These are phyloP conservation scores for Alaudala cheleensis DNA, from an alignment of 2,113 vertebrate species.

Conservation along the genomic window DNA sequence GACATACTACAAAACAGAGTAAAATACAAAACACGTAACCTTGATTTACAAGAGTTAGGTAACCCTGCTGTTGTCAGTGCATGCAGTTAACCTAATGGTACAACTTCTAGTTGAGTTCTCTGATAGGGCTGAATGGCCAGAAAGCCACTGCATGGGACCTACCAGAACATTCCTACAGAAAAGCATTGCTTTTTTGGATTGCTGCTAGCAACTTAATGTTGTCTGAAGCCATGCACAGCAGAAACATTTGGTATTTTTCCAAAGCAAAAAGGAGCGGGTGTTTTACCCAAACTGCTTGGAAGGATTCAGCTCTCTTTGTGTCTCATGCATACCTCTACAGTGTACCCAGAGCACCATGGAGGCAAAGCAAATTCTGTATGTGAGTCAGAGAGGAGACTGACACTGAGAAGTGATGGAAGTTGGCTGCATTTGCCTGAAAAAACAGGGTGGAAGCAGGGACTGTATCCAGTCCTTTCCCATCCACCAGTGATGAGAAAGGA, in stretches of 20 bases:
- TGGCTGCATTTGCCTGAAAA: neutral
- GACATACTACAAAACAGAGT: neutral
- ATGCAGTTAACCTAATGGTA: neutral
- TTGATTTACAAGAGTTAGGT: neutral
- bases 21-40: neutral
- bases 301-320: neutral
- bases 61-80: neutral
- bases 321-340: neutral
- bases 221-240: neutral
- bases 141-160: neutral
- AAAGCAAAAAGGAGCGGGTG: slow-evolving; percentile 7
- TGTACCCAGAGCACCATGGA: neutral
- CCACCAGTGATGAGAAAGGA: neutral
- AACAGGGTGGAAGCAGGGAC: neutral
- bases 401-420: neutral
- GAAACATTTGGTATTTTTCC: neutral
- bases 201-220: neutral
- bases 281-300: neutral
- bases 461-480: neutral
- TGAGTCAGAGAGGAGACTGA: neutral
- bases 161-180: neutral
- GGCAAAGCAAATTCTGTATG: neutral
- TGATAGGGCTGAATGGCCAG: neutral
- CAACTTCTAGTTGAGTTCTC: neutral
- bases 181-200: neutral